Conservation (phyloP, 1,140 invertebrate species). For the Psilanteris sp. region DNA sequence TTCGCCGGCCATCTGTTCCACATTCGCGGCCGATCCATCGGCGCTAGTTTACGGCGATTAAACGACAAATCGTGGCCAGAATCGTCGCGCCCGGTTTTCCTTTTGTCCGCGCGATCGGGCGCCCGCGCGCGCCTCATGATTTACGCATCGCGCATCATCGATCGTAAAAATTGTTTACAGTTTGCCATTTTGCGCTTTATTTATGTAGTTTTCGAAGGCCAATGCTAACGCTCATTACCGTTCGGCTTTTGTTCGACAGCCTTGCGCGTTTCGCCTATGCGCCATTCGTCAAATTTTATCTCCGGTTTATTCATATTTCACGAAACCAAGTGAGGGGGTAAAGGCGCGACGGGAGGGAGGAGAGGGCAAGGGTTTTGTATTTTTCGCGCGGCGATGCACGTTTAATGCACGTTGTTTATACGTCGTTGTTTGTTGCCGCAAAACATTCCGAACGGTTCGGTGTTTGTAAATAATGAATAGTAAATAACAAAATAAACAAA, state of each 20-base stretch:
- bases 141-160: slow-evolving; percentile 38
- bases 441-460: no score
- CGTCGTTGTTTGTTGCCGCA: no score
- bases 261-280: slow-evolving; percentile 6
- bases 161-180: slow-evolving; percentile 45
- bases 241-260: slow-evolving; percentile 39
- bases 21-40: slow-evolving; percentile 7
- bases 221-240: slow-evolving; percentile 47
- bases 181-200: slow-evolving; percentile 44
- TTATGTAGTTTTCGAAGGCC: slow-evolving; percentile 50
- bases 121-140: no score
- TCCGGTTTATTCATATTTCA: slow-evolving; percentile 29
- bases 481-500: no score
- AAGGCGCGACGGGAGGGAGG: no score
- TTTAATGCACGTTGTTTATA: no score
- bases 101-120: no score
- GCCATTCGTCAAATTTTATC: slow-evolving; percentile 42
- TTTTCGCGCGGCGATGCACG: no score
- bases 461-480: no score
- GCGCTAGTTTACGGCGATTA: slow-evolving; percentile 10
- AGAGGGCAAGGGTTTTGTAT: no score
- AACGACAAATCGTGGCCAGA: slow-evolving; percentile 14
- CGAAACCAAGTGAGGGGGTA: slow-evolving; percentile 5
- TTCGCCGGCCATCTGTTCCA: slow-evolving; percentile 38
- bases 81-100: slow-evolving; percentile 1